A percentile compares a stretch with the other conserved stretches of the same genome.
phyloP scores from a whole-genome alignment of 2,113 vertebrate genomes.

The Polyodon spathula region DNA sequence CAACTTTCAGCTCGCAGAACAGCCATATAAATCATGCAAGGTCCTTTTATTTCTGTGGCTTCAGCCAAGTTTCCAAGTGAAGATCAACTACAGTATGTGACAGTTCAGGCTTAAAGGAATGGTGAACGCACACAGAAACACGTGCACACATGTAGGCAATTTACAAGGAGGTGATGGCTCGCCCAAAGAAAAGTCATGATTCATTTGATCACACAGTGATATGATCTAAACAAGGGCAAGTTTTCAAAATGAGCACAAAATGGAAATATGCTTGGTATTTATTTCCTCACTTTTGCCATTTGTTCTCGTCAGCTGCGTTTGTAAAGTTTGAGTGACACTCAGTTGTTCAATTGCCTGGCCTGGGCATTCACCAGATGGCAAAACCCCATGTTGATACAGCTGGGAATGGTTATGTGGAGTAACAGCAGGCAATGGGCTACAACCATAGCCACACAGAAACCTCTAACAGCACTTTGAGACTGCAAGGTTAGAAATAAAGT shows the following conservation, averaged over 20 bases:
- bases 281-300: conserved; percentile 1
- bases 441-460: no score
- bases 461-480: no score
- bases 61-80: conserved; percentile 24
- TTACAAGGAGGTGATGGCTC: not conserved
- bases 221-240: not conserved
- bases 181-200: conserved; percentile 1
- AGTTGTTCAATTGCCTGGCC: no score
- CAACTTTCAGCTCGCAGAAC: conserved; percentile 18
- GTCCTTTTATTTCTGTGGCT: conserved; percentile 19
- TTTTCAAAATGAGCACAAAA: not conserved
- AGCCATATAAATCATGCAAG: conserved; percentile 30
- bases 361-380: no score
- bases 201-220: conserved; percentile 7
- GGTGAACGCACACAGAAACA: not conserved
- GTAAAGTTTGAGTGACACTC: conserved; percentile 3
- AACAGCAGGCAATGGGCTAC: no score
- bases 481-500: no score
- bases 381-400: no score
- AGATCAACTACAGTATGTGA: conserved; percentile 19
- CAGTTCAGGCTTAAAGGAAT: not conserved
- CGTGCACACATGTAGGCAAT: not conserved
- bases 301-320: not conserved
- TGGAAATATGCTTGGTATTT: not conserved
- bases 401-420: no score